Evolutionary conservation across 1,140 invertebrate species (phyloP).

Genomic region (Plutomurus gul): DNA sequence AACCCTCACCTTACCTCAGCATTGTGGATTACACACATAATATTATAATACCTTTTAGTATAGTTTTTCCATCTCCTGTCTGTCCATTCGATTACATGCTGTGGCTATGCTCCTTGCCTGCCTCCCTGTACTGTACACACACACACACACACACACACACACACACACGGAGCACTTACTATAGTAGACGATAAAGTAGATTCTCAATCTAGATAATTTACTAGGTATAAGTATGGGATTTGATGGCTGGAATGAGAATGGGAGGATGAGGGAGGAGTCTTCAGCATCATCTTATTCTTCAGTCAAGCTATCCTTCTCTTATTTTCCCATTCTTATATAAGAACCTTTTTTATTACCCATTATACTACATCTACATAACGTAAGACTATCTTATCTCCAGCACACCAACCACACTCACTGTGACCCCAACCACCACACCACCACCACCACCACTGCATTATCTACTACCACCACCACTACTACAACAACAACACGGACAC

Average conservation of each 20-base stretch:
- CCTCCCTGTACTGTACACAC: not conserved
- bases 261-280: constrained; percentile 27
- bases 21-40: not conserved
- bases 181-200: not conserved
- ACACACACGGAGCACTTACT: not conserved
- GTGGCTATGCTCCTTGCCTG: not conserved
- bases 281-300: constrained; percentile 12
- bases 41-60: not conserved
- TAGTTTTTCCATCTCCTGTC: not conserved
- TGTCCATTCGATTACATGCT: not conserved
- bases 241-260: constrained; percentile 33
- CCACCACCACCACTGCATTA: no score
- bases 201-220: constrained; percentile 33
- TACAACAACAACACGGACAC: no score
- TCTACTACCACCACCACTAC: no score
- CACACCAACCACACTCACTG: no score
- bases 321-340: constrained; percentile 21
- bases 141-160: no score
- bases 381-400: not conserved
- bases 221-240: constrained; percentile 18
- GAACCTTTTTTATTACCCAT: constrained; percentile 23
- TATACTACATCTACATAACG: not conserved
- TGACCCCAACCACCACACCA: no score
- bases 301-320: not conserved
- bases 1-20: not conserved